Conservation (phyloP, 92 coral and sea anemone species). For the Bergia puertoricense region DNA sequence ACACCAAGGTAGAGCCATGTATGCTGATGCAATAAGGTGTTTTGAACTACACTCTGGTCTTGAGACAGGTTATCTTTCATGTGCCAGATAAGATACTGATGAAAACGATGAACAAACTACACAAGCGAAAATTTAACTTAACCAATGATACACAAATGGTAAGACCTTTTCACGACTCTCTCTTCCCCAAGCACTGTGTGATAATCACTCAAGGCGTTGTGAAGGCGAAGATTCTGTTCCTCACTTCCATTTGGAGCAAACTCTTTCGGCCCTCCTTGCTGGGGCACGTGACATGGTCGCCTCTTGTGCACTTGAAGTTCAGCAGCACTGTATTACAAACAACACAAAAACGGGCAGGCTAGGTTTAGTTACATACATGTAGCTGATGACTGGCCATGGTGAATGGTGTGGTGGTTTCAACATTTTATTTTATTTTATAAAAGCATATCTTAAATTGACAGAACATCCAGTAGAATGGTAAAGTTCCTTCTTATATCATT, state of each 20-base stretch:
- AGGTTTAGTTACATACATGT: neutral
- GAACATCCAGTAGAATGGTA: too few relatives aligned
- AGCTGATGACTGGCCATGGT: neutral
- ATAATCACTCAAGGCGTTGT: slow-evolving; percentile 48
- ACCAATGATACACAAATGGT: too few relatives aligned
- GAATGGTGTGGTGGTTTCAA: neutral
- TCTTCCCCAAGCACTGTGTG: slow-evolving; percentile 61
- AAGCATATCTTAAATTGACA: too few relatives aligned
- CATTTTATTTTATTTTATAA: neutral
- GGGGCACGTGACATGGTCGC: slow-evolving; percentile 67
- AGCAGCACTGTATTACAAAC: slow-evolving; percentile 59
- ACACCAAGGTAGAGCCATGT: too few relatives aligned
- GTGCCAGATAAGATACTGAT: too few relatives aligned
- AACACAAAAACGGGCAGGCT: neutral
- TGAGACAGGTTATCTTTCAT: too few relatives aligned
- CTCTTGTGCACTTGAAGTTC: slow-evolving; percentile 68
- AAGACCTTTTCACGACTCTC: slow-evolving; percentile 68
- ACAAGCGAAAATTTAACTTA: too few relatives aligned
- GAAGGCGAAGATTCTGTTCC: slow-evolving; percentile 49
- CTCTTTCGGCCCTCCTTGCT: slow-evolving; percentile 78
- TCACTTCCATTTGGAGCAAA: slow-evolving; percentile 66
- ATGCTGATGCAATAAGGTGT: too few relatives aligned
- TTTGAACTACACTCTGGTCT: too few relatives aligned
- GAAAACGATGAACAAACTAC: too few relatives aligned
- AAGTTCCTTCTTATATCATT: too few relatives aligned